These are phyloP conservation scores for human DNA, from an alignment of 2,113 vertebrate genomes.

Conservation along the genomic window GRCh38 chr3:169469501-169470000, in stretches of 20 bases:
- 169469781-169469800: constrained; percentile 83
- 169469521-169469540: constrained; percentile 9
- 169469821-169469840: constrained; percentile 83
- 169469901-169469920: constrained; percentile 62
- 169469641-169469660: constrained; percentile 64
- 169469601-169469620: not conserved
- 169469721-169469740: constrained; percentile 86
- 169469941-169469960: constrained; percentile 58
- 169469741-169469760: constrained; percentile 88
- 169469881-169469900: constrained; percentile 78
- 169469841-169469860: constrained; percentile 84
- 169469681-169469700: constrained; percentile 79
- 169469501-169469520: not conserved
- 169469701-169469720: constrained; percentile 85
- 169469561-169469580: not conserved
- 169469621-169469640: not conserved
- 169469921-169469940: constrained; percentile 51
- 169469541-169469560: constrained; percentile 52
- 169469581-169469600: not conserved
- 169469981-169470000: not conserved
- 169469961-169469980: constrained; percentile 12
- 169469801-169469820: constrained; percentile 80
- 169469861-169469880: constrained; percentile 77
- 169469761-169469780: constrained; percentile 85
- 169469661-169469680: constrained; percentile 78